Evolutionary conservation across 2,888 invertebrate species (phyloP).

Genomic region (Phasia obesa): DNA sequence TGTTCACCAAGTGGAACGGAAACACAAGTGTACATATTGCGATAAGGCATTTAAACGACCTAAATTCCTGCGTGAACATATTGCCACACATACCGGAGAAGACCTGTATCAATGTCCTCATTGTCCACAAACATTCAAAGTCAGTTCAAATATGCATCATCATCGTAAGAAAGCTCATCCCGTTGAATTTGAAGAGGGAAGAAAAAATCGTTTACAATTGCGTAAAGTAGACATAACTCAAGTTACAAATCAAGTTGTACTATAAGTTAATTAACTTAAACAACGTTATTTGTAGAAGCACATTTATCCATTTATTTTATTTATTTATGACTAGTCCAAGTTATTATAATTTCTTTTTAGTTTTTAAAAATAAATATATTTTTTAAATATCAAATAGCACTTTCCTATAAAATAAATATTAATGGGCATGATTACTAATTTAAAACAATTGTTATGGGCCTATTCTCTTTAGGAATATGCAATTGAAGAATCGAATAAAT

Average conservation of each 20-base stretch:
- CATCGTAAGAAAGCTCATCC: constrained; percentile 76
- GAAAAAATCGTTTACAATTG: constrained; percentile 70
- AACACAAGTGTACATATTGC: constrained; percentile 73
- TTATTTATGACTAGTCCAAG: constrained; percentile 1
- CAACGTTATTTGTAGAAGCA: neutral
- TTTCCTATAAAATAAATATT: no score
- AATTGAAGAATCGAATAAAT: no score
- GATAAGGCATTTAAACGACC: constrained; percentile 73
- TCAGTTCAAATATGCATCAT: constrained; percentile 75
- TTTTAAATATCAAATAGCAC: no score
- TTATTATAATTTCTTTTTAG: neutral
- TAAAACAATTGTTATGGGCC: no score
- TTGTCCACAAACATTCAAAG: constrained; percentile 75
- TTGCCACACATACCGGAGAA: constrained; percentile 75
- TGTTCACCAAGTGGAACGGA: constrained; percentile 72
- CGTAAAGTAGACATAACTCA: constrained; percentile 64
- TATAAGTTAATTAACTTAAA: constrained; percentile 40
- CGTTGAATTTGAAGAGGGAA: constrained; percentile 69
- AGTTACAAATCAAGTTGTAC: constrained; percentile 64
- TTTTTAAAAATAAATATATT: neutral
- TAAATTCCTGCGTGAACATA: constrained; percentile 73
- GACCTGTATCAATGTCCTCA: constrained; percentile 74
- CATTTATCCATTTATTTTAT: neutral
- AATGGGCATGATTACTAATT: no score
- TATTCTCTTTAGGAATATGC: no score